Conservation (phyloP, 2,113 vertebrate species). For the Rana temporaria region DNA sequence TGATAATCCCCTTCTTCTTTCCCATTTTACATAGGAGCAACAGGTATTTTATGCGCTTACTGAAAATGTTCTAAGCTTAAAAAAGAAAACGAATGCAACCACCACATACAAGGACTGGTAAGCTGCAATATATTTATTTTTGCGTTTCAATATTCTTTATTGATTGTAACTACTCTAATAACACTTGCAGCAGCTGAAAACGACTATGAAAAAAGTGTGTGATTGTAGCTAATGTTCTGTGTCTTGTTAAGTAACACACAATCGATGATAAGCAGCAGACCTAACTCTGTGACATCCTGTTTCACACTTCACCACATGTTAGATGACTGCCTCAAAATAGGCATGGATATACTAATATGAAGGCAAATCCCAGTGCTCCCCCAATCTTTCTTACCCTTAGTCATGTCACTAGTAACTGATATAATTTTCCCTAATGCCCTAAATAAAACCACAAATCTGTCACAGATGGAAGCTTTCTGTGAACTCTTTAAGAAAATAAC, state of each 20-base stretch:
- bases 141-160: too few species aligned
- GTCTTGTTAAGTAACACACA: not conserved
- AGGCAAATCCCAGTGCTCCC: not conserved
- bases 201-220: too few species aligned
- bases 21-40: too few species aligned
- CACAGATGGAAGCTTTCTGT: slow-evolving; percentile 30
- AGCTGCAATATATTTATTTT: too few species aligned
- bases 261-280: not conserved
- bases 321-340: not conserved
- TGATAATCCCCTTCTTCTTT: too few species aligned
- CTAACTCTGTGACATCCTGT: not conserved
- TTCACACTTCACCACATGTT: slow-evolving; percentile 2
- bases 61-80: too few species aligned
- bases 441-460: slow-evolving; percentile 48
- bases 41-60: too few species aligned
- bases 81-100: too few species aligned
- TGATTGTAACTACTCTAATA: too few species aligned
- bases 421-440: slow-evolving; percentile 31
- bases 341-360: not conserved
- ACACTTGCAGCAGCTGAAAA: too few species aligned
- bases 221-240: not conserved
- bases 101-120: too few species aligned
- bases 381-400: not conserved
- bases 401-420: slow-evolving; percentile 16
- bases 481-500: slow-evolving; percentile 40